Evolutionary conservation across 2,888 invertebrate species (phyloP), one percentile per base, ranked within the genome.

Genomic region (Pseudoips prasinana): DNA sequence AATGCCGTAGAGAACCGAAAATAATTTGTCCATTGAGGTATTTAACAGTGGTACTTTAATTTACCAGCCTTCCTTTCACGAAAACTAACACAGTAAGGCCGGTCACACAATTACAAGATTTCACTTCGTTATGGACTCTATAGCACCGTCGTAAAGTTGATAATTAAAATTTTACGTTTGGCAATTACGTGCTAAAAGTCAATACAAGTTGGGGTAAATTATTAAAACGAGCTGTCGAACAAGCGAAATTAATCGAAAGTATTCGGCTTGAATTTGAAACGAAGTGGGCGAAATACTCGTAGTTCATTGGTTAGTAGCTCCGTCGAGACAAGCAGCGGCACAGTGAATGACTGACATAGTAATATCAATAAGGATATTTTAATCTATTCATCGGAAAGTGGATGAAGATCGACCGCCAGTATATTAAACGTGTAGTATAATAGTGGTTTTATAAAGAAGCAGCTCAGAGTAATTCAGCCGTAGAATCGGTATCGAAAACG

Each of bases 141-240:
- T 41, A 26, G 24, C 34, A 24, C 25, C 9, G 29, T 18, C 25
- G 29, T 56, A 70, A 50, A 56, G 72, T 48, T 42, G 39, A 61
- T 54, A 59, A 58, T 66, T 40, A 46, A 40, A 48, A 48, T 37
- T 53, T 40, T n/a, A 33, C 37, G 36, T 22, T 40, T 31, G 25
- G 47, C 46, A 59, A 59, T 70, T 64, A 60, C 45, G 42, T 43
- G 46, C 37, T 47, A 29, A 42, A 53, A 58, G 50, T 59, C 50
- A 54, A 62, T 53, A 63, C 55, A 56, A 62, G 64, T 58, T 58
- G 53, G 60, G 55, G 66, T 76, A 64, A 75, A 77, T 80, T 73
- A 78, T 75, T 80, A 73, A 80, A 77, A 71, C 71, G 66, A 67
- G 66, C 71, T 71, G 73, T 77, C 76, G 73, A 73, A 76, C 70